A percentile compares a stretch with the other conserved stretches of the same genome.
Conservation (phyloP, 2,888 invertebrate genomes). For the Smittia aterrima region DNA sequence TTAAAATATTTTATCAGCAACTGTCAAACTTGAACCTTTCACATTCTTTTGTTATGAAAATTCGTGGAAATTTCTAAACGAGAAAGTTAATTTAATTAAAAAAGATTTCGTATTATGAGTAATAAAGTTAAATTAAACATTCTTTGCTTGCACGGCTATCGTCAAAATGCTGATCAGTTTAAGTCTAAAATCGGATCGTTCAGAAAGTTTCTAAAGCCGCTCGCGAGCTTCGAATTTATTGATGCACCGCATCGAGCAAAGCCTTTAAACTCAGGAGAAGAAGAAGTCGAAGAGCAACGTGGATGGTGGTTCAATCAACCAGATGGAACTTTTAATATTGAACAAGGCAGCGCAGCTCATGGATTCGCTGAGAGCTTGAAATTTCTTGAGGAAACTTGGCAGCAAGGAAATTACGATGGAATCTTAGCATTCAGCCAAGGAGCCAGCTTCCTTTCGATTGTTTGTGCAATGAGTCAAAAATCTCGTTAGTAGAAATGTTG, state of each 20-base stretch:
- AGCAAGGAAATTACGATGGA: conserved; percentile 87
- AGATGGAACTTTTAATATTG: conserved; percentile 71
- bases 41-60: too few species aligned
- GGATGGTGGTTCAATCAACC: conserved; percentile 91
- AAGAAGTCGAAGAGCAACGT: conserved; percentile 58
- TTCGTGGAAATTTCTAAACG: too few species aligned
- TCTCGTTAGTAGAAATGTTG: conserved; percentile 59
- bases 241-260: conserved; percentile 72
- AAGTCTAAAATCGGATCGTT: conserved; percentile 60
- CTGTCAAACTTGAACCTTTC: too few species aligned
- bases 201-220: conserved; percentile 74
- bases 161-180: conserved; percentile 35
- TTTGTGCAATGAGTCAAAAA: conserved; percentile 76
- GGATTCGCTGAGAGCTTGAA: conserved; percentile 77
- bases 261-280: conserved; percentile 56
- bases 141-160: conserved; percentile 32
- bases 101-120: too few species aligned
- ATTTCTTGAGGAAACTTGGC: conserved; percentile 65
- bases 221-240: conserved; percentile 75
- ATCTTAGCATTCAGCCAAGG: conserved; percentile 93
- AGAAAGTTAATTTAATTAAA: too few species aligned
- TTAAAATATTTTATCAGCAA: too few species aligned
- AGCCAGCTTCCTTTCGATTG: conserved; percentile 77
- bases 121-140: conserved; percentile 44
- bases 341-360: conserved; percentile 67